phyloP scores from a whole-genome alignment of 37 sponge, comb jelly and placozoan genomes.

The Bolinopsis microptera region DNA sequence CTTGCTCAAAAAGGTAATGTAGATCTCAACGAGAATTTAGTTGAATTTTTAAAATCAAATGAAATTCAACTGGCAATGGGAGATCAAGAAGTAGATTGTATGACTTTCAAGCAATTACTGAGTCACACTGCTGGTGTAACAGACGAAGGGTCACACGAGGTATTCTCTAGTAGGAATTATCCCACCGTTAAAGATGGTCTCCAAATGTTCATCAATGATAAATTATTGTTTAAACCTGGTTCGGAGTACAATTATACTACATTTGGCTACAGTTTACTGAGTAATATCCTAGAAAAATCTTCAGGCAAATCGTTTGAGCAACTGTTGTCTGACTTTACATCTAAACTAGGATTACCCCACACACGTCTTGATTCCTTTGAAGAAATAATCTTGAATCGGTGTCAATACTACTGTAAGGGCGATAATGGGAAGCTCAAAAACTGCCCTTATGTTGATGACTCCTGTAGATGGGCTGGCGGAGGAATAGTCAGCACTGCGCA shows the following conservation, averaged over 20 bases:
- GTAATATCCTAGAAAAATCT: slow-evolving; percentile 82
- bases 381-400: slow-evolving; percentile 71
- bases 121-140: slow-evolving; percentile 76
- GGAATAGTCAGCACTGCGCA: slow-evolving; percentile 78
- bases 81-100: slow-evolving; percentile 68
- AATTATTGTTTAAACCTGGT: slow-evolving; percentile 23
- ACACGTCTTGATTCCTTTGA: slow-evolving; percentile 69
- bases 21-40: slow-evolving; percentile 82
- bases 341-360: slow-evolving; percentile 70
- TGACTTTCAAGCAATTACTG: slow-evolving; percentile 78
- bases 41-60: slow-evolving; percentile 60
- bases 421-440: neutral
- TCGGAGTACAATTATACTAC: slow-evolving; percentile 78
- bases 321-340: slow-evolving; percentile 72
- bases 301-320: slow-evolving; percentile 69
- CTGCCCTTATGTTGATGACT: slow-evolving; percentile 82
- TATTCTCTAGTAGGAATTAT: slow-evolving; percentile 70
- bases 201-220: slow-evolving; percentile 74
- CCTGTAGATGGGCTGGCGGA: slow-evolving; percentile 97
- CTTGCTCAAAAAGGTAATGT: slow-evolving; percentile 77
- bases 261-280: slow-evolving; percentile 77
- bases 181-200: slow-evolving; percentile 72
- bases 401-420: slow-evolving; percentile 66
- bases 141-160: slow-evolving; percentile 56
- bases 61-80: neutral